Percentiles rank a stretch among this genome's conserved stretches.
Conservation (phyloP, 2,113 vertebrate genomes). For the Manacus vitellinus region DNA sequence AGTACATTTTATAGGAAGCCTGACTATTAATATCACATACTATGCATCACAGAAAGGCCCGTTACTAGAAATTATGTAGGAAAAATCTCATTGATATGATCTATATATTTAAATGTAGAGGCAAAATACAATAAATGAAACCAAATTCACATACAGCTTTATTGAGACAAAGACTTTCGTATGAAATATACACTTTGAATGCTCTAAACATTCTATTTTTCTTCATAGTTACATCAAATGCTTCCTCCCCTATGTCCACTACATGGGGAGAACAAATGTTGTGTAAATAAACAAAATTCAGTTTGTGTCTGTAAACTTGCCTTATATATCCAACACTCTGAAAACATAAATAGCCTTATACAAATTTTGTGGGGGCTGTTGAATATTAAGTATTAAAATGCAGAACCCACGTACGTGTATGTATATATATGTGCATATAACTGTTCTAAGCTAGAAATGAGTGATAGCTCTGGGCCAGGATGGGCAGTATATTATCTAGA, state of each 20-base stretch:
- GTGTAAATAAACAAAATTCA: background rate
- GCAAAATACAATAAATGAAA: background rate
- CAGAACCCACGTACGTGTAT: fast-evolving
- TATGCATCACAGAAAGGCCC: background rate
- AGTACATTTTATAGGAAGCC: background rate
- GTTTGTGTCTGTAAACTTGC: background rate
- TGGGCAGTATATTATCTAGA: background rate
- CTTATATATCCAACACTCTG: background rate
- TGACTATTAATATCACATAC: background rate
- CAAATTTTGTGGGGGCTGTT: background rate
- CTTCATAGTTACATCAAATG: background rate
- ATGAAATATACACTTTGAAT: background rate
- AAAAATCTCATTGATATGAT: background rate
- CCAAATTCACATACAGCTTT: background rate
- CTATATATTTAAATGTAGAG: background rate
- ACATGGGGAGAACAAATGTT: background rate
- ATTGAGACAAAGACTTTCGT: background rate
- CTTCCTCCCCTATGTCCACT: background rate
- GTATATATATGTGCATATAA: background rate
- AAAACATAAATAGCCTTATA: background rate
- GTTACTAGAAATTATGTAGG: background rate
- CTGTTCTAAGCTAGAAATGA: background rate
- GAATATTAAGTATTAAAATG: background rate
- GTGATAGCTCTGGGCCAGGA: background rate
- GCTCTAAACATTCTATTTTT: background rate